A percentile compares a stretch with the other conserved stretches of the same genome.
Evolutionary conservation across 2,888 invertebrate species (phyloP).

Genomic region (Eristalinus sepulchralis): DNA sequence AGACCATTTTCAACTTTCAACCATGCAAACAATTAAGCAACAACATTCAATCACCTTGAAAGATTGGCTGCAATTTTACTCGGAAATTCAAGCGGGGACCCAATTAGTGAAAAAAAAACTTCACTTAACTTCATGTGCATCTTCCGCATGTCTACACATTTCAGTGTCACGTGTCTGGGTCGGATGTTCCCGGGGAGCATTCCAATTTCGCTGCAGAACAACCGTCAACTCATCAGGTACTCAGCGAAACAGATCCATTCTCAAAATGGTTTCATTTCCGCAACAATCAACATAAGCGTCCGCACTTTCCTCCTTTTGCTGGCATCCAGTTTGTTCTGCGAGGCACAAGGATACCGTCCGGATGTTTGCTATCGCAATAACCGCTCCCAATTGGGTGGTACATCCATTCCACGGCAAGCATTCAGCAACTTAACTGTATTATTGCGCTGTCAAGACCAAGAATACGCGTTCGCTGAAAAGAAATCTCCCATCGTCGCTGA

Average conservation of each 20-base stretch:
- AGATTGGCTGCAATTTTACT: too few relatives aligned
- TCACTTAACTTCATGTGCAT: too few relatives aligned
- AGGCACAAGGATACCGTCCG: not conserved
- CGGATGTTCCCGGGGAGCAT: not conserved
- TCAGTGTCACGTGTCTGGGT: not conserved
- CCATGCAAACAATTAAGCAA: too few relatives aligned
- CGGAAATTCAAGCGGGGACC: too few relatives aligned
- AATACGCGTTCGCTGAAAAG: not conserved
- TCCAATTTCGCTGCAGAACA: not conserved
- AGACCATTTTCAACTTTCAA: too few relatives aligned
- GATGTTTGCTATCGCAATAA: constrained; percentile 17
- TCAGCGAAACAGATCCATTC: not conserved
- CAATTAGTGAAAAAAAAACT: too few relatives aligned
- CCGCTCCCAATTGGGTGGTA: constrained; percentile 24
- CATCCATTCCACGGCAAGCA: constrained; percentile 11
- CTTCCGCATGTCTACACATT: not conserved
- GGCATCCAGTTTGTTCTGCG: not conserved
- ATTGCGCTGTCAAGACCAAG: constrained; percentile 37
- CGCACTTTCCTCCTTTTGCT: not conserved
- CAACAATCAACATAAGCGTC: not conserved
- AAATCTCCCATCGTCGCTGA: not conserved
- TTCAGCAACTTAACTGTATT: constrained; percentile 31
- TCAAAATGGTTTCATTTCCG: not conserved
- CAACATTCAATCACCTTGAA: too few relatives aligned
- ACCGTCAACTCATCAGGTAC: not conserved